A percentile compares a stretch with the other conserved stretches of the same genome.
phyloP scores from a whole-genome alignment of 2,797 vertebrate genomes.

The Anguilla obscura region DNA sequence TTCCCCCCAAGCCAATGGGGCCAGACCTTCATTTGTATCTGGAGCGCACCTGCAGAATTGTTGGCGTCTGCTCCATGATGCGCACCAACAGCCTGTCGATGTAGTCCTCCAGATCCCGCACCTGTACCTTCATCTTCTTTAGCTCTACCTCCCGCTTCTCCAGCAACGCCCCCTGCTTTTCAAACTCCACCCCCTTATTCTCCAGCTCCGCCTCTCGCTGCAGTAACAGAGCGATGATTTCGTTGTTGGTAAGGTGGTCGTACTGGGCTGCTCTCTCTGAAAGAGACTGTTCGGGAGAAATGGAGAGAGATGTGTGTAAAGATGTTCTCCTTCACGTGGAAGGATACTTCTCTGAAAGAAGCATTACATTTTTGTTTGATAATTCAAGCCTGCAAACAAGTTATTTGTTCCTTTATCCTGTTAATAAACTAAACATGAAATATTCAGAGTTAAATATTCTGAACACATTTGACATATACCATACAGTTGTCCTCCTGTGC shows the following conservation, averaged over 20 bases:
- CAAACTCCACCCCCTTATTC: constrained; percentile 66
- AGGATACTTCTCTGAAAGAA: neutral
- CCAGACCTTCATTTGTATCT: constrained; percentile 71
- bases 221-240: constrained; percentile 90
- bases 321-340: neutral
- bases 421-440: neutral
- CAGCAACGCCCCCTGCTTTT: constrained; percentile 67
- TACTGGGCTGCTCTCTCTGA: constrained; percentile 79
- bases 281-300: constrained; percentile 50
- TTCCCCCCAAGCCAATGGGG: neutral
- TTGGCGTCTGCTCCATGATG: constrained; percentile 96
- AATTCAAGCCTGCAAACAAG: neutral
- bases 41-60: constrained; percentile 85
- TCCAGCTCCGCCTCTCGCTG: constrained; percentile 89
- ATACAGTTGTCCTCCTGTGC: neutral
- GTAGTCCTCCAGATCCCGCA: constrained; percentile 93
- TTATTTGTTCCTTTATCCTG: neutral
- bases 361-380: neutral
- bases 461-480: neutral
- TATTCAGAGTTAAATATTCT: neutral
- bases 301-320: neutral
- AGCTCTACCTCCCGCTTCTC: constrained; percentile 85
- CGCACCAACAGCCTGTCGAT: constrained; percentile 93
- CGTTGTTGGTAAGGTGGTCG: constrained; percentile 91
- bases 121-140: constrained; percentile 82